Conservation (phyloP, 2,888 invertebrate genomes). For the Pimpla rufipes region DNA sequence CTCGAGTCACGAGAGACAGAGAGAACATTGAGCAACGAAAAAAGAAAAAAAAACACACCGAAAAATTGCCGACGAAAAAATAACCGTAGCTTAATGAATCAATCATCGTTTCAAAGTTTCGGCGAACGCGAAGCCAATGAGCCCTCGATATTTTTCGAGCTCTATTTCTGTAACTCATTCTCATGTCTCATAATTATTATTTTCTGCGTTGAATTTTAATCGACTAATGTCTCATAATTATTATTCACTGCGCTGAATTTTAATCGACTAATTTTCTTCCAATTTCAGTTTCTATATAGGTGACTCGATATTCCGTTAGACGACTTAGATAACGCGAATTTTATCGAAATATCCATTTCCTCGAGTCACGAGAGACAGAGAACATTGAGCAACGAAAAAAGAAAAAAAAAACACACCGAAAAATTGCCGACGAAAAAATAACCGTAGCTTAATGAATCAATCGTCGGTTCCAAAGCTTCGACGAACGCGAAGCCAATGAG, state of each 20-base stretch:
- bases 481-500: conserved; percentile 6
- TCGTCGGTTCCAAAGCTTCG: background rate
- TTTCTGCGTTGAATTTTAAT: background rate
- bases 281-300: too few relatives aligned
- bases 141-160: background rate
- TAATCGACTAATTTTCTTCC: too few relatives aligned
- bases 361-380: background rate
- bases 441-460: background rate
- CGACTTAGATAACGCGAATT: too few relatives aligned
- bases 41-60: background rate
- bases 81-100: background rate
- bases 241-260: too few relatives aligned
- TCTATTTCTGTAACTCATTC: too few relatives aligned
- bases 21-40: background rate
- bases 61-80: background rate
- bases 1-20: too few relatives aligned
- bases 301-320: background rate
- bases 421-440: background rate
- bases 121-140: background rate
- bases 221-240: too few relatives aligned
- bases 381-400: background rate
- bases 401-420: background rate
- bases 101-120: background rate
- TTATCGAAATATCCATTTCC: too few relatives aligned
- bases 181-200: too few relatives aligned